Percentiles rank a stretch among this genome's conserved stretches.
phyloP scores from a whole-genome alignment of 2,797 vertebrate genomes.

The Rhynchonycteris naso region DNA sequence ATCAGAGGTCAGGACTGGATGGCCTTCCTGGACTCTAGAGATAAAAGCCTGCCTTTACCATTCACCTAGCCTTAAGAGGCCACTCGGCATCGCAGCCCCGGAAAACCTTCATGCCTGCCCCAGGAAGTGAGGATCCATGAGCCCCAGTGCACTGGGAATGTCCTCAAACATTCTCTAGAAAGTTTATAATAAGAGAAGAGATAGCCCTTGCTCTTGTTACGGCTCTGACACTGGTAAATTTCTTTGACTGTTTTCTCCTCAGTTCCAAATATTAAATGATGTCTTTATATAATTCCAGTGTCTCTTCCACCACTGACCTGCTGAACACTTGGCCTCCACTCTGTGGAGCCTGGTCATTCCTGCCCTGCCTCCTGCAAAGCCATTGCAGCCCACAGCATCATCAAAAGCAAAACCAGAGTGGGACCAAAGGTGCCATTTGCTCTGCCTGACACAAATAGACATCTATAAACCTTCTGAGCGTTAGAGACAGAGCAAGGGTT shows the following conservation, averaged over 20 bases:
- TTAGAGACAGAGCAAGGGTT: background rate
- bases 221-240: background rate
- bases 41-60: background rate
- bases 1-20: background rate
- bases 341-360: background rate
- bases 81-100: background rate
- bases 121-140: background rate
- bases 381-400: rapidly evolving
- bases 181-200: background rate
- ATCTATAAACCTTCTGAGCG: background rate
- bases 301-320: background rate
- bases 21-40: background rate
- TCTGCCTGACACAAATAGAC: background rate
- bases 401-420: background rate
- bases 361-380: background rate
- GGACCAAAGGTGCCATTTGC: background rate
- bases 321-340: background rate
- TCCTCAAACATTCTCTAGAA: background rate
- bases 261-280: background rate
- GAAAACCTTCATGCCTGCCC: background rate
- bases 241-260: background rate
- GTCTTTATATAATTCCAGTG: background rate
- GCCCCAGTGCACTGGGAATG: background rate
- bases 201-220: background rate
- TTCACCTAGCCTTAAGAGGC: background rate